Evolutionary conservation across 2,113 vertebrate species (phyloP).

Genomic region (Panurus biarmicus): DNA sequence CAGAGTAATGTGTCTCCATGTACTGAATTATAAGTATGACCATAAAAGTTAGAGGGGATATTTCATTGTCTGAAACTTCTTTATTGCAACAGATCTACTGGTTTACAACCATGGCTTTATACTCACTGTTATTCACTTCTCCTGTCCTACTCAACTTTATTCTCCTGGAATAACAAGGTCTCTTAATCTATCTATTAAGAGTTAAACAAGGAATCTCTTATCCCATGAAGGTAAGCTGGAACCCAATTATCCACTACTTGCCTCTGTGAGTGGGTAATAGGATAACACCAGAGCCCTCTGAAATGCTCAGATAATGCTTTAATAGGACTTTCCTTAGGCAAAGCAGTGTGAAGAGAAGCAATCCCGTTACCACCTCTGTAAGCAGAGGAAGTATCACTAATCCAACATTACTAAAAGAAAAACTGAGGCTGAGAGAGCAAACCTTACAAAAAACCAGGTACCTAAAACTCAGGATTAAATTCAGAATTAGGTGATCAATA

Average conservation of each 20-base stretch:
- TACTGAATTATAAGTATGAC: background rate
- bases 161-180: background rate
- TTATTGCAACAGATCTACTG: background rate
- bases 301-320: background rate
- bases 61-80: background rate
- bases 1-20: background rate
- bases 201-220: slow-evolving; percentile 21
- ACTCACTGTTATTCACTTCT: background rate
- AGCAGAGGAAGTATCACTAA: background rate
- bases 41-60: background rate
- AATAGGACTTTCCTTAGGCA: background rate
- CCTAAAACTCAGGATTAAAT: background rate
- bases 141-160: background rate
- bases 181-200: slow-evolving; percentile 18
- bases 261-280: background rate
- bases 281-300: background rate
- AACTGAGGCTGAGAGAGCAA: background rate
- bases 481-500: background rate
- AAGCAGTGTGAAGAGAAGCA: background rate
- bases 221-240: slow-evolving; percentile 11
- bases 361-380: background rate
- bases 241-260: slow-evolving; percentile 17
- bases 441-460: background rate
- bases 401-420: background rate
- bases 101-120: slow-evolving; percentile 19